phyloP scores from a whole-genome alignment of 1,140 invertebrate species.

The Eubasilissa regina region DNA sequence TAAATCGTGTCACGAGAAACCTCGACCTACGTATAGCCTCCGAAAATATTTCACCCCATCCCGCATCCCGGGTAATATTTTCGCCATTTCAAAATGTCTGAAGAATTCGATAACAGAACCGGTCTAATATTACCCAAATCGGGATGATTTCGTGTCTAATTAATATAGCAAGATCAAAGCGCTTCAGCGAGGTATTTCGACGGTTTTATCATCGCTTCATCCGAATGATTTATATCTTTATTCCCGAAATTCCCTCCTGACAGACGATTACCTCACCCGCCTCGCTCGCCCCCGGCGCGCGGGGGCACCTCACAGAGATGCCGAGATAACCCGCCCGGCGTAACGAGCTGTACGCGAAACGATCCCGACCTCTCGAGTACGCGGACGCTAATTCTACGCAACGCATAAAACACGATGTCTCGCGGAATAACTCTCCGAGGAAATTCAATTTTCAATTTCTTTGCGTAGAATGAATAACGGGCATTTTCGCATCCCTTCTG shows the following conservation, averaged over 20 bases:
- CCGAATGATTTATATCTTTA: constrained; percentile 8
- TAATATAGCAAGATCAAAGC: neutral
- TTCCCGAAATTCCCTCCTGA: constrained; percentile 24
- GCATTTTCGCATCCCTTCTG: neutral
- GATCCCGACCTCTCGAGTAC: constrained; percentile 1
- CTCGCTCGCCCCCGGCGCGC: constrained; percentile 27
- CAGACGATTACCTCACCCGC: neutral
- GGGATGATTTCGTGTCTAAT: neutral
- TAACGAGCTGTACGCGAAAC: constrained; percentile 48
- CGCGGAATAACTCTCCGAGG: neutral
- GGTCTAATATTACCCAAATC: too few relatives aligned
- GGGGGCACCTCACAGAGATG: constrained; percentile 50
- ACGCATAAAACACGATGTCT: neutral
- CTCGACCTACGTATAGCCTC: too few relatives aligned
- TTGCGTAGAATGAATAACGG: neutral
- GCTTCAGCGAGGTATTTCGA: constrained; percentile 2
- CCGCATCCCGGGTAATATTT: too few relatives aligned
- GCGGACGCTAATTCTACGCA: neutral
- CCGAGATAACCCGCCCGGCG: constrained; percentile 36
- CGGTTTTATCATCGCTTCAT: constrained; percentile 19
- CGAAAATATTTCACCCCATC: too few relatives aligned
- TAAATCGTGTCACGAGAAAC: too few relatives aligned
- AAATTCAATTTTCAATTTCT: neutral
- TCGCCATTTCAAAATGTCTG: too few relatives aligned
- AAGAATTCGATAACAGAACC: neutral